Conservation (phyloP, 2,888 invertebrate species). For the Chelonus formosanus region DNA sequence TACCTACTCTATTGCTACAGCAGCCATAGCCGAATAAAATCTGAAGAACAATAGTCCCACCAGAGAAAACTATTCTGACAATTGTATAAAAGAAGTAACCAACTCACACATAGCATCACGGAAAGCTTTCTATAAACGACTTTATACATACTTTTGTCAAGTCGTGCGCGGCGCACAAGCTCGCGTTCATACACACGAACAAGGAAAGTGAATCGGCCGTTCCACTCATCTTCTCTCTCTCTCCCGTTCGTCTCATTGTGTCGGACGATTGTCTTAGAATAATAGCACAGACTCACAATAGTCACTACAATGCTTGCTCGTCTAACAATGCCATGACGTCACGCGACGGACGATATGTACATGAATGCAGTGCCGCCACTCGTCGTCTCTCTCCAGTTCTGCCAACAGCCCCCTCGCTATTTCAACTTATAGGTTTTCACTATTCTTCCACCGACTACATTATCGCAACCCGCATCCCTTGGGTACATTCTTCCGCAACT, state of each 20-base stretch:
- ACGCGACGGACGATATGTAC: conserved; percentile 53
- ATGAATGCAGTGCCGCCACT: conserved; percentile 47
- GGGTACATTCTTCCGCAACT: too few species aligned
- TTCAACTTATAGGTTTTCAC: background rate
- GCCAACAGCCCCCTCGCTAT: background rate
- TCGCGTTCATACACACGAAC: conserved; percentile 29
- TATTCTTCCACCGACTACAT: too few species aligned
- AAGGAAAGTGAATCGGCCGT: conserved; percentile 35
- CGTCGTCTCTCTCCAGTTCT: background rate
- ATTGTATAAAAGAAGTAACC: too few species aligned
- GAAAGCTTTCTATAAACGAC: too few species aligned
- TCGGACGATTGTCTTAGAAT: conserved; percentile 65
- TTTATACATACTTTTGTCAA: background rate
- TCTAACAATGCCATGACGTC: conserved; percentile 66
- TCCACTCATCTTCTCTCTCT: conserved; percentile 34
- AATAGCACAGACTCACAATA: conserved; percentile 66
- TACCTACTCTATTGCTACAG: too few species aligned
- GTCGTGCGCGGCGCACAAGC: conserved; percentile 1
- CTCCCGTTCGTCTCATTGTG: conserved; percentile 39
- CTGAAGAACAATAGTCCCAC: too few species aligned
- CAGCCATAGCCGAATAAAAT: too few species aligned
- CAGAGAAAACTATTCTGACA: too few species aligned
- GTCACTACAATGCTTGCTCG: conserved; percentile 66
- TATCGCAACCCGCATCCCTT: too few species aligned
- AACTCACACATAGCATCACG: too few species aligned